phyloP scores from a whole-genome alignment of 1,140 invertebrate genomes.

The Brachystomella parvula region DNA sequence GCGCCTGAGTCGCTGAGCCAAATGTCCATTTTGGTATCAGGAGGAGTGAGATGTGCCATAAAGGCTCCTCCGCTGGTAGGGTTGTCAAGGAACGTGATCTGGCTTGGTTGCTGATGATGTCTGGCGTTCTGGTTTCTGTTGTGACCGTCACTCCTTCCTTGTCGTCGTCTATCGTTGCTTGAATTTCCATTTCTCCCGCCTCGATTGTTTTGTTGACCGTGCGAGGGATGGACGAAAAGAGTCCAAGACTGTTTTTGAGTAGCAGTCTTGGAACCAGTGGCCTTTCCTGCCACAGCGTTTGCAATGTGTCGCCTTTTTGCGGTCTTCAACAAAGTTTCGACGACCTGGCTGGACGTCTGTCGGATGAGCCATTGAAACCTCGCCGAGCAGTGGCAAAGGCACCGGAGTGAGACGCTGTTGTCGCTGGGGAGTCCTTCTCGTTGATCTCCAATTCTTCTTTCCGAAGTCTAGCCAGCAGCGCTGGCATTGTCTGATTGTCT shows the following conservation, averaged over 20 bases:
- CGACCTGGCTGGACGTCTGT: background rate
- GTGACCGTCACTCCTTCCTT: background rate
- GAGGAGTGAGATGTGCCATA: too few relatives aligned
- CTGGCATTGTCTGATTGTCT: slow-evolving; percentile 2
- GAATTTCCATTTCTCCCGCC: too few relatives aligned
- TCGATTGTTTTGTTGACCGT: too few relatives aligned
- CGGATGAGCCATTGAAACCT: background rate
- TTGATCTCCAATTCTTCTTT: background rate
- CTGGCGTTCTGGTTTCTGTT: background rate
- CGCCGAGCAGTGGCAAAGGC: too few relatives aligned
- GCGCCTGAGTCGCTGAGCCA: slow-evolving; percentile 20
- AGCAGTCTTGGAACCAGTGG: background rate
- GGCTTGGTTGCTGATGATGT: background rate
- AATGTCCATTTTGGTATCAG: background rate
- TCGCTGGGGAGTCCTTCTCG: too few relatives aligned
- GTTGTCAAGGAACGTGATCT: background rate
- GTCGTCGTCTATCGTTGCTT: background rate
- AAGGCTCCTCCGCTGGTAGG: background rate
- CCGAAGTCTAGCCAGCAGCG: slow-evolving; percentile 6
- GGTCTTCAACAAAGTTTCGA: background rate
- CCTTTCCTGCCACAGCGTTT: background rate
- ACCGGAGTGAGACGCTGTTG: too few relatives aligned
- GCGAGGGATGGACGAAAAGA: too few relatives aligned
- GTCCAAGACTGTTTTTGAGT: too few relatives aligned
- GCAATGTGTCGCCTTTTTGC: background rate